phyloP scores from a whole-genome alignment of 2,113 vertebrate species.

The Lycaon pictus region DNA sequence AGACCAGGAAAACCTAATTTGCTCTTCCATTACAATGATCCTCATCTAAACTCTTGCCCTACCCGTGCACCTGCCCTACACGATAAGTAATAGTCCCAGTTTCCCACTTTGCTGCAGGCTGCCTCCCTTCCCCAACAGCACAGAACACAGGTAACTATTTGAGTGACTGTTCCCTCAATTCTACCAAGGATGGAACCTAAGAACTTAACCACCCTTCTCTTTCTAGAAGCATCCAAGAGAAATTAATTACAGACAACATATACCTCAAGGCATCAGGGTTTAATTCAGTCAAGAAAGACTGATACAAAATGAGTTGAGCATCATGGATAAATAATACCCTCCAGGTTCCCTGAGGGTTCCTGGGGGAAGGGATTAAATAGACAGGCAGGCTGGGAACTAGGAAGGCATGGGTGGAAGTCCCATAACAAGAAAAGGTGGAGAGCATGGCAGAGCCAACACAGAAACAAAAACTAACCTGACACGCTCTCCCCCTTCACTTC shows the following conservation, averaged over 20 bases:
- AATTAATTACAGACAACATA: neutral
- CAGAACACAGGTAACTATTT: neutral
- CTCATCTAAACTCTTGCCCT: neutral
- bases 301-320: neutral
- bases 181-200: neutral
- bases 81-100: neutral
- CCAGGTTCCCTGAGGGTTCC: neutral
- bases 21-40: neutral
- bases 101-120: neutral
- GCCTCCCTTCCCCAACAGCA: neutral
- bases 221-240: neutral
- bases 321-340: neutral
- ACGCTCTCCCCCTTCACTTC: neutral
- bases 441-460: neutral
- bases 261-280: neutral
- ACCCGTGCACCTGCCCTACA: neutral
- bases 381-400: neutral
- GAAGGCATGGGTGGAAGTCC: neutral
- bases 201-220: neutral
- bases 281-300: neutral
- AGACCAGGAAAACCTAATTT: neutral
- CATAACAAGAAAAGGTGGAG: neutral
- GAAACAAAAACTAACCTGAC: neutral
- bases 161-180: neutral
- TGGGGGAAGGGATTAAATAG: neutral